phyloP scores from a whole-genome alignment of 2,888 invertebrate species.

The Oscheius sp. region DNA sequence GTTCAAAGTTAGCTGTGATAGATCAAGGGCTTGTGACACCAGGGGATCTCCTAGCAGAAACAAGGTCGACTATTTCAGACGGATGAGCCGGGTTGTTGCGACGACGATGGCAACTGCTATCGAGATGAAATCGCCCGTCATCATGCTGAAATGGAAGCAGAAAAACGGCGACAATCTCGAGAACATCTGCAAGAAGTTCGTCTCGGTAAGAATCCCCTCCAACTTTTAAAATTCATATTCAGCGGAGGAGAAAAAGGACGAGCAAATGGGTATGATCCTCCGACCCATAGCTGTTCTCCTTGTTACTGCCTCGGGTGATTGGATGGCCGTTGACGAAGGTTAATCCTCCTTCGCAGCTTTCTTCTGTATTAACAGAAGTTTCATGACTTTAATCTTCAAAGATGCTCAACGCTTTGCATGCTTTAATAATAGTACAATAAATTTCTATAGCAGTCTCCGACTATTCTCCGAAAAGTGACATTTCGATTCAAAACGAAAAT shows the following conservation, averaged over 20 bases:
- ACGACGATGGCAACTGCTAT: slow-evolving; percentile 3
- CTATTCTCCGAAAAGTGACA: background rate
- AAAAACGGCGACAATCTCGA: slow-evolving; percentile 15
- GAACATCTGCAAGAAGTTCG: background rate
- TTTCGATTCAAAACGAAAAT: background rate
- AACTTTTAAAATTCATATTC: background rate
- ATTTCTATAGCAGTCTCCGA: background rate
- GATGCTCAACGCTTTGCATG: background rate
- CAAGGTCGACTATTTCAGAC: too few species aligned
- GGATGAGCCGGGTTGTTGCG: background rate
- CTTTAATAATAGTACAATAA: background rate
- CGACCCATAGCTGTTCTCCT: slow-evolving; percentile 13
- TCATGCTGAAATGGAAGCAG: slow-evolving; percentile 17
- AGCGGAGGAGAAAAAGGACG: slow-evolving; percentile 6
- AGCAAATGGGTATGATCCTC: background rate
- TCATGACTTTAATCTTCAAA: background rate
- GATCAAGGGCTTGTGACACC: background rate
- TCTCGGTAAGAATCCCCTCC: background rate
- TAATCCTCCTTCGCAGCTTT: background rate
- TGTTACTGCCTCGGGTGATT: slow-evolving; percentile 8
- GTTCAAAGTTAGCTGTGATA: slow-evolving; percentile 15
- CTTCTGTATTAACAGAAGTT: background rate
- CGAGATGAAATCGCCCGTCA: slow-evolving; percentile 25
- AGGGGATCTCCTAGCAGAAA: background rate
- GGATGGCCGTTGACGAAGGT: slow-evolving; percentile 7